Conservation (phyloP, 2,888 invertebrate species). For the Pyrocoelia pectoralis region DNA sequence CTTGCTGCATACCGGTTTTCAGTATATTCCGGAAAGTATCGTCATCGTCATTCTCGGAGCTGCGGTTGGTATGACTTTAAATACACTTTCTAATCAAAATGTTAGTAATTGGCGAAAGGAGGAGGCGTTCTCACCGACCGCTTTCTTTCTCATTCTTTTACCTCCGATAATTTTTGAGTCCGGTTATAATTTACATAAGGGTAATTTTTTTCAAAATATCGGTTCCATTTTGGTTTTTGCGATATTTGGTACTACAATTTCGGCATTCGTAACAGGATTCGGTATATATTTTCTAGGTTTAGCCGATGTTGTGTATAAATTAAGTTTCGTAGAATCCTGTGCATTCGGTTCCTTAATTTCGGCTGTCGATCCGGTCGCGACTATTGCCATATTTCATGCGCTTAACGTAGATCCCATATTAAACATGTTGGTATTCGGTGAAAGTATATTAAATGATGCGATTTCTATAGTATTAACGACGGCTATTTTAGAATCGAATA, state of each 20-base stretch:
- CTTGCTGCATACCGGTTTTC: conserved; percentile 94
- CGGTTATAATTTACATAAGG: conserved; percentile 98
- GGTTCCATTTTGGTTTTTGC: conserved; percentile 99
- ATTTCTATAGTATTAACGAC: conserved; percentile 98
- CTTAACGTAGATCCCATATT: conserved; percentile 96
- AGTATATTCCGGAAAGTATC: conserved; percentile 97
- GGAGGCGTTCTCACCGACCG: conserved; percentile 97
- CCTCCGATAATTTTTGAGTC: conserved; percentile 99
- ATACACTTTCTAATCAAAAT: conserved; percentile 86
- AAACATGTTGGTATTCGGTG: conserved; percentile 99
- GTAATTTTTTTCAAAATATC: conserved; percentile 96
- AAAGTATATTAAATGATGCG: conserved; percentile 96
- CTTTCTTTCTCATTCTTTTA: conserved; percentile 94
- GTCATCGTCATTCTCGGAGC: conserved; percentile 96
- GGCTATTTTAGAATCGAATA: conserved; percentile 78
- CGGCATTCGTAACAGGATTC: conserved; percentile 95
- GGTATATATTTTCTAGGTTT: conserved; percentile 94
- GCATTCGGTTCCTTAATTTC: conserved; percentile 98
- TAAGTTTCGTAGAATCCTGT: conserved; percentile 96
- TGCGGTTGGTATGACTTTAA: conserved; percentile 89
- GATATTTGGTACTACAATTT: conserved; percentile 95
- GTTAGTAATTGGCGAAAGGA: conserved; percentile 96
- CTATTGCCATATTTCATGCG: conserved; percentile 98
- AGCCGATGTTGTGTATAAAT: conserved; percentile 88
- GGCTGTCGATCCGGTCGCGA: conserved; percentile 99